A percentile compares a stretch with the other conserved stretches of the same genome.
These are phyloP conservation scores for Dascillus cervinus DNA, from an alignment of 2,888 invertebrate species.

Conservation along the genomic window DNA sequence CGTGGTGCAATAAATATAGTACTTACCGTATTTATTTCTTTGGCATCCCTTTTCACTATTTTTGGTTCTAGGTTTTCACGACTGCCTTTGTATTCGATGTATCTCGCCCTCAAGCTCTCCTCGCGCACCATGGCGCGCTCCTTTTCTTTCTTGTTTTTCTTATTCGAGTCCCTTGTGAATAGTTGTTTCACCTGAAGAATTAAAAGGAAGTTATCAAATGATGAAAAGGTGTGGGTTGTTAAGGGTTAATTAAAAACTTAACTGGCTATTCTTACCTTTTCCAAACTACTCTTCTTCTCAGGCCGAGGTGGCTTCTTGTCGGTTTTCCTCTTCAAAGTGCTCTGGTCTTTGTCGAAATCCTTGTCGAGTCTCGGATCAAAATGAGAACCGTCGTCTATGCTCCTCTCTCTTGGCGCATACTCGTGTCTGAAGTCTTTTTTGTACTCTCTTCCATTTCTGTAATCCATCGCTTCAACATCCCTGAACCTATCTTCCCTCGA, in stretches of 20 bases:
- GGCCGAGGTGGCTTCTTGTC: slow-evolving; percentile 50
- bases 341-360: slow-evolving; percentile 31
- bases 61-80: slow-evolving; percentile 40
- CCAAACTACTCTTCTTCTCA: slow-evolving; percentile 63
- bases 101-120: slow-evolving; percentile 48
- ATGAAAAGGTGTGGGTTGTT: neutral
- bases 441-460: slow-evolving; percentile 43
- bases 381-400: slow-evolving; percentile 61
- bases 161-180: slow-evolving; percentile 61
- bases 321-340: slow-evolving; percentile 41
- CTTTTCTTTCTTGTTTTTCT: slow-evolving; percentile 53
- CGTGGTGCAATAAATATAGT: too few species aligned
- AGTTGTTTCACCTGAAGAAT: slow-evolving; percentile 58
- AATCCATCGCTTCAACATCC: slow-evolving; percentile 40
- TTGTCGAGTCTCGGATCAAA: slow-evolving; percentile 58
- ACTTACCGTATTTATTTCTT: slow-evolving; percentile 33
- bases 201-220: neutral
- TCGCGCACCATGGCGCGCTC: slow-evolving; percentile 45
- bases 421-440: slow-evolving; percentile 45
- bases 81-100: slow-evolving; percentile 54
- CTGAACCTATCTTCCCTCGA: slow-evolving; percentile 30
- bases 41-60: slow-evolving; percentile 40
- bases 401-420: slow-evolving; percentile 49
- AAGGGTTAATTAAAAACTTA: neutral
- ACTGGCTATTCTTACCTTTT: slow-evolving; percentile 52